Evolutionary conservation across 2,888 invertebrate species (phyloP).

Genomic region (Megaustenia siamemsis): DNA sequence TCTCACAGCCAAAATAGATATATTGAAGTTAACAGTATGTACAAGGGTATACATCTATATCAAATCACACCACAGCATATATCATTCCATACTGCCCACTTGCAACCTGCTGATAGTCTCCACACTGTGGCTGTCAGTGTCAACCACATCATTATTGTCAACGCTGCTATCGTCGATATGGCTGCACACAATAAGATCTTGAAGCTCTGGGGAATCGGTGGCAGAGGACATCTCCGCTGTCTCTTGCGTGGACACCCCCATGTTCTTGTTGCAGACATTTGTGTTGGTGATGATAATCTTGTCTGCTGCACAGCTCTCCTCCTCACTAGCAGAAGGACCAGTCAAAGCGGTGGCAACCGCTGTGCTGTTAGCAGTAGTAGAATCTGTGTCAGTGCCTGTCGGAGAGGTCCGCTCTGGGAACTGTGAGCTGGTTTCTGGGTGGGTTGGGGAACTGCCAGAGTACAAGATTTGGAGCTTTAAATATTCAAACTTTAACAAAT

Average conservation of each 20-base stretch:
- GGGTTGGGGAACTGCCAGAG: slow-evolving; percentile 58
- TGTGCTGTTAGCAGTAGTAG: background rate
- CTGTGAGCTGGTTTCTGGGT: slow-evolving; percentile 58
- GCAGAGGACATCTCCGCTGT: background rate
- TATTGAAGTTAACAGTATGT: background rate
- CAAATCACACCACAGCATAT: background rate
- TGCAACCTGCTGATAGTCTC: background rate
- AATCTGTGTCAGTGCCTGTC: slow-evolving; percentile 44
- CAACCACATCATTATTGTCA: background rate
- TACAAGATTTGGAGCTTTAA: background rate
- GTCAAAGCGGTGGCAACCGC: background rate
- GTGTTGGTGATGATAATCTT: background rate
- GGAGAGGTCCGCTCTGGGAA: slow-evolving; percentile 51
- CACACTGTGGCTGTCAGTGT: background rate
- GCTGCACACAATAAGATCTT: background rate
- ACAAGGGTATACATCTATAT: background rate
- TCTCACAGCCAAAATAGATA: slow-evolving; percentile 13
- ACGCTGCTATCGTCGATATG: background rate
- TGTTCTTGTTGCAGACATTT: background rate
- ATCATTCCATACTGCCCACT: slow-evolving; percentile 24
- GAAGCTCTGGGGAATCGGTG: background rate
- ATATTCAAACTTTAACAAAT: background rate
- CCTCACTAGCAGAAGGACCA: background rate
- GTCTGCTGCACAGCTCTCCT: background rate
- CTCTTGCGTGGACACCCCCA: background rate